phyloP scores from a whole-genome alignment of 2,113 vertebrate genomes.

The Xiphophorus maculatus region DNA sequence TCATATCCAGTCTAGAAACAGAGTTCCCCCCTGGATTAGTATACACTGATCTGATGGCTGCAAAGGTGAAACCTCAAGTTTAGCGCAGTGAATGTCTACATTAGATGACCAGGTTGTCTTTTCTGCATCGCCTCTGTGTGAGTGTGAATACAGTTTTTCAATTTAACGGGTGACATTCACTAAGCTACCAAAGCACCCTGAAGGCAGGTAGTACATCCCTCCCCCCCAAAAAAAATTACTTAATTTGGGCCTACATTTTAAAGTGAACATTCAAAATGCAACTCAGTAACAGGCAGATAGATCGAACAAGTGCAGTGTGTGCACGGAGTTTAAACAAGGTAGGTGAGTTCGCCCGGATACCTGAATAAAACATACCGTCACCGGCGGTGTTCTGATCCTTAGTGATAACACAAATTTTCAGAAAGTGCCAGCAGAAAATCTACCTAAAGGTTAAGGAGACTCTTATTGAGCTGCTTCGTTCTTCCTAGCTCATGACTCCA shows the following conservation, averaged over 20 bases:
- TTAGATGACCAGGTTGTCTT: neutral
- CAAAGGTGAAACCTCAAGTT: neutral
- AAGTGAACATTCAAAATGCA: neutral
- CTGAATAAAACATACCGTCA: neutral
- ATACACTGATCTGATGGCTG: neutral
- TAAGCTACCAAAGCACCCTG: neutral
- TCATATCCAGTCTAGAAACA: neutral
- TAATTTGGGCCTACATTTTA: neutral
- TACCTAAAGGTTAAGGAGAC: neutral
- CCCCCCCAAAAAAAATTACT: neutral
- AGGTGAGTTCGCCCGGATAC: neutral
- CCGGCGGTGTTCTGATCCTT: neutral
- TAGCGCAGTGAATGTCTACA: neutral
- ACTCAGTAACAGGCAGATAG: neutral
- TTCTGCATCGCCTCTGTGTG: no score
- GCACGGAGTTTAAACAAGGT: neutral
- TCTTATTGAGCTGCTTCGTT: neutral
- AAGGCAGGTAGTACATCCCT: neutral
- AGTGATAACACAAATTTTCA: neutral
- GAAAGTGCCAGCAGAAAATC: neutral
- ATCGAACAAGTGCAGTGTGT: neutral
- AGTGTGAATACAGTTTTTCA: constrained; percentile 1
- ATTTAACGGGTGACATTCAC: constrained; percentile 6
- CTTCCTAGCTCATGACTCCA: neutral
- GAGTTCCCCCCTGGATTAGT: neutral